Evolutionary conservation across 2,888 invertebrate species (phyloP).

Genomic region (Melieria picta): DNA sequence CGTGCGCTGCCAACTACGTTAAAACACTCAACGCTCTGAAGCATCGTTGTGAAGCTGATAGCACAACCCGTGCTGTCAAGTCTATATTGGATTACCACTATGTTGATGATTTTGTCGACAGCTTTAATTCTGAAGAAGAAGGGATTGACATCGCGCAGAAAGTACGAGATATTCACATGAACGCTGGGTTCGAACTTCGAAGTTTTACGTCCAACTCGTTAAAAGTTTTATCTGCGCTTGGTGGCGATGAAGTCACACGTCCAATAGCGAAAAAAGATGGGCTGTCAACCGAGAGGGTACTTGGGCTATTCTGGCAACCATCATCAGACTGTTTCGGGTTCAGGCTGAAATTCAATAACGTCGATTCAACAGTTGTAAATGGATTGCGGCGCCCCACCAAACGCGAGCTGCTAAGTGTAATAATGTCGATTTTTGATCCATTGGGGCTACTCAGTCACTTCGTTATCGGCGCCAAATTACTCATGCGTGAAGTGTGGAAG

Average conservation of each 20-base stretch:
- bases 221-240: slow-evolving; percentile 11
- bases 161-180: slow-evolving; percentile 27
- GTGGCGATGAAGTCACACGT: slow-evolving; percentile 9
- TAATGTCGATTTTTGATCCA: slow-evolving; percentile 20
- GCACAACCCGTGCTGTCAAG: slow-evolving; percentile 28
- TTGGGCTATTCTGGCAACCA: slow-evolving; percentile 29
- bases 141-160: slow-evolving; percentile 29
- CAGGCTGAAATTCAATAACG: slow-evolving; percentile 10
- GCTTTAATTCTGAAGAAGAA: slow-evolving; percentile 23
- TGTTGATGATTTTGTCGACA: slow-evolving; percentile 40
- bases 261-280: neutral
- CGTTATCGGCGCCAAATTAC: neutral
- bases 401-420: neutral
- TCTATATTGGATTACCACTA: slow-evolving; percentile 32
- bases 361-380: neutral
- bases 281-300: slow-evolving; percentile 4
- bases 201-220: slow-evolving; percentile 34
- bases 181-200: slow-evolving; percentile 34
- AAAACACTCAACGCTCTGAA: slow-evolving; percentile 15
- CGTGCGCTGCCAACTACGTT: slow-evolving; percentile 25
- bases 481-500: slow-evolving; percentile 14
- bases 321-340: slow-evolving; percentile 22
- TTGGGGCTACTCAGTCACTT: neutral
- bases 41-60: slow-evolving; percentile 6
- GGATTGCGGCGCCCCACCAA: neutral